phyloP scores from a whole-genome alignment of 1,140 invertebrate genomes.

The Drosophila littoralis region DNA sequence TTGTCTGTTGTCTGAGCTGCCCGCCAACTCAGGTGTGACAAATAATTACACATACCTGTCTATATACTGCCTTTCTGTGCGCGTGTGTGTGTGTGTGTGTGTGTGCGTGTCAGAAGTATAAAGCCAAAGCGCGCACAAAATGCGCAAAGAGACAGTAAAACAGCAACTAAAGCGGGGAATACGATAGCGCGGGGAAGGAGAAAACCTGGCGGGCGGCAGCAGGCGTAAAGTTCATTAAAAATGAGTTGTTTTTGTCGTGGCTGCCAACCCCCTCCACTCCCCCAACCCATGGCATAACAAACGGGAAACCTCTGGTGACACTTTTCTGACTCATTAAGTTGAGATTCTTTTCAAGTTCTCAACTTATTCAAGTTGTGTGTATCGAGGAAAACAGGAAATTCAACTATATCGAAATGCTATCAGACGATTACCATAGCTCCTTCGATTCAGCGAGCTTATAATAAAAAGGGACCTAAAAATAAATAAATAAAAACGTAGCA shows the following conservation, averaged over 20 bases:
- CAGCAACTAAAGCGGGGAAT: constrained; percentile 28
- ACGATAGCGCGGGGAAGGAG: background rate
- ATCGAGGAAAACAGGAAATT: background rate
- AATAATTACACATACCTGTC: constrained; percentile 81
- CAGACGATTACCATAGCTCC: no score
- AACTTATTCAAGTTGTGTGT: background rate
- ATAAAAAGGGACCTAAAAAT: no score
- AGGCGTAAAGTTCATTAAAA: constrained; percentile 48
- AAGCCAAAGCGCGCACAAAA: constrained; percentile 53
- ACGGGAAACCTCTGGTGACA: constrained; percentile 45
- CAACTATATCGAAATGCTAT: background rate
- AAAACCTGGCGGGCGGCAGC: constrained; percentile 1
- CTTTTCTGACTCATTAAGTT: constrained; percentile 76
- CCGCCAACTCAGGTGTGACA: constrained; percentile 81
- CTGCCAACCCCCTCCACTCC: constrained; percentile 14
- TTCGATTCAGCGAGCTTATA: no score
- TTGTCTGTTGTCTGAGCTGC: constrained; percentile 54
- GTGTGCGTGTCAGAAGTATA: constrained; percentile 65
- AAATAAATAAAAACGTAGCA: no score
- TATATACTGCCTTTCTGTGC: constrained; percentile 31
- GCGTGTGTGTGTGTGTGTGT: constrained; percentile 16
- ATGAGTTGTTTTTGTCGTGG: constrained; percentile 20
- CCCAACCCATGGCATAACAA: constrained; percentile 7
- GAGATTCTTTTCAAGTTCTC: constrained; percentile 27
- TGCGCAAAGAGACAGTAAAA: constrained; percentile 54